phyloP scores from a whole-genome alignment of 2,888 invertebrate species.

The Erebia palarica region DNA sequence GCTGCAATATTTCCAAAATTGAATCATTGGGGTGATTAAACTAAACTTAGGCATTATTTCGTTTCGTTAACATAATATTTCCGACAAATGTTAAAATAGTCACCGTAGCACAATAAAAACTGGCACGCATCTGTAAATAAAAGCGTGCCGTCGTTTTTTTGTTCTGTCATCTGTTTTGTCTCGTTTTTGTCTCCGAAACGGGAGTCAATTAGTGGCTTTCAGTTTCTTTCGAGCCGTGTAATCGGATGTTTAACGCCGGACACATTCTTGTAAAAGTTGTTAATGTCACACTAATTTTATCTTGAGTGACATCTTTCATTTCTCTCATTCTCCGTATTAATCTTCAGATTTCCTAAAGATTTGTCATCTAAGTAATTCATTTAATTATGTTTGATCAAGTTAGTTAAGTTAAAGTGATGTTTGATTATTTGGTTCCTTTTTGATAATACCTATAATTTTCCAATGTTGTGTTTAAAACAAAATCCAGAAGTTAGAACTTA shows the following conservation, averaged over 20 bases:
- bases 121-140: conserved; percentile 31
- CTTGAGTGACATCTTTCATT: conserved; percentile 36
- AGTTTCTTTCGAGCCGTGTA: conserved; percentile 49
- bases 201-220: conserved; percentile 55
- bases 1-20: too few relatives aligned
- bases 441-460: too few relatives aligned
- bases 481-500: too few relatives aligned
- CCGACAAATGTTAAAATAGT: conserved; percentile 11
- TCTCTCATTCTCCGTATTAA: conserved; percentile 34
- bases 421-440: too few relatives aligned
- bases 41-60: too few relatives aligned
- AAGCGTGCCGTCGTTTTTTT: conserved; percentile 48
- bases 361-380: too few relatives aligned
- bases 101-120: conserved; percentile 23
- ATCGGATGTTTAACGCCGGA: conserved; percentile 50
- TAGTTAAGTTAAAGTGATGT: too few relatives aligned
- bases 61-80: neutral
- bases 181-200: conserved; percentile 51
- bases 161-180: conserved; percentile 49
- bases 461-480: too few relatives aligned
- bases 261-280: conserved; percentile 40
- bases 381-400: too few relatives aligned
- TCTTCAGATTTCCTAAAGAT: conserved; percentile 32
- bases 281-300: conserved; percentile 49
- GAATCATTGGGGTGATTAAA: too few relatives aligned